Conservation (phyloP, 1,140 invertebrate species). For the Macrostomum lignano region DNA sequence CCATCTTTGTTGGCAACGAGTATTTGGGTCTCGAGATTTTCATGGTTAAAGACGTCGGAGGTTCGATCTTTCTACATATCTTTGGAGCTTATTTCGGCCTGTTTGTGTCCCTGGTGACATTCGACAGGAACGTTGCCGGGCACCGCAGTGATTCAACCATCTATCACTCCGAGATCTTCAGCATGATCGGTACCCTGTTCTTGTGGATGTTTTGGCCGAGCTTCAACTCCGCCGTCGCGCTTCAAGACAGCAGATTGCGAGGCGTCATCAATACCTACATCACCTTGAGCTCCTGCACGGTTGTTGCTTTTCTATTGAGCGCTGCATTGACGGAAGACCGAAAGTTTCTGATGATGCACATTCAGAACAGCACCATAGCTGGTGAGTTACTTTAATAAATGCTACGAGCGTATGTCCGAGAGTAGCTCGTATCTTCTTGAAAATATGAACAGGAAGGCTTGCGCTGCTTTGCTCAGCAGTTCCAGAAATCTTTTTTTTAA, state of each 20-base stretch:
- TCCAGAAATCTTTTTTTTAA: too few species aligned
- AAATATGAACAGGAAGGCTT: too few species aligned
- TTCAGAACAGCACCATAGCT: conserved; percentile 31
- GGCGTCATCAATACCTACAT: conserved; percentile 31
- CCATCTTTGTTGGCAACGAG: conserved; percentile 43
- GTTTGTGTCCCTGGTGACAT: conserved; percentile 37
- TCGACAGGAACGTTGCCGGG: conserved; percentile 25
- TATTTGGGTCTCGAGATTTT: conserved; percentile 39
- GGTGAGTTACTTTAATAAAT: too few species aligned
- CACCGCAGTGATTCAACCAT: conserved; percentile 36
- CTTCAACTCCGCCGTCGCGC: conserved; percentile 46
- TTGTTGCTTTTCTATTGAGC: conserved; percentile 5
- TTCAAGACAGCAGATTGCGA: conserved; percentile 40
- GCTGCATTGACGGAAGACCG: conserved; percentile 37
- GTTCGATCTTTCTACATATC: conserved; percentile 56
- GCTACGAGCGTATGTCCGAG: too few species aligned
- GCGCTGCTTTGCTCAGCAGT: too few species aligned
- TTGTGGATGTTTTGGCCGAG: conserved; percentile 73
- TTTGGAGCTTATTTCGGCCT: conserved; percentile 72
- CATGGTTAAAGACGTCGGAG: conserved; percentile 35
- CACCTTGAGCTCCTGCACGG: not conserved
- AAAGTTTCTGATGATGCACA: conserved; percentile 33
- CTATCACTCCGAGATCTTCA: conserved; percentile 50
- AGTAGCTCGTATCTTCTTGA: too few species aligned
- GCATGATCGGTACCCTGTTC: conserved; percentile 66